Conservation (phyloP, 64 coral and sea anemone genomes). For the Orbicella faveolata region DNA sequence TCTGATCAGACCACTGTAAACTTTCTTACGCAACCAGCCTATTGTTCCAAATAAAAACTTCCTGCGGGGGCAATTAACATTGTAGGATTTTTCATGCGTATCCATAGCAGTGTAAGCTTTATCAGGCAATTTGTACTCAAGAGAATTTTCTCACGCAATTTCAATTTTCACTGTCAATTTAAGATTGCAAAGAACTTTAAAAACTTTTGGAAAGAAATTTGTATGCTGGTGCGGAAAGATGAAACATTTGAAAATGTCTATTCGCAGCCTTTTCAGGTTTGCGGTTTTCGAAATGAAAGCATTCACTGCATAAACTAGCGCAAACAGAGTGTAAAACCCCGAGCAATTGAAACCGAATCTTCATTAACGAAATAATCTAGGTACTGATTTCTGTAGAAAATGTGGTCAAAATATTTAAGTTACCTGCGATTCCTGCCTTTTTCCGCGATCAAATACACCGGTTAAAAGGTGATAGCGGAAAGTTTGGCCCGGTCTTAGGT, state of each 20-base stretch:
- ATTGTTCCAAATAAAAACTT: constrained; percentile 39
- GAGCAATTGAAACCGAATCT: not conserved
- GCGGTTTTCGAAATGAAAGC: too few relatives aligned
- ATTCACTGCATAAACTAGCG: too few relatives aligned
- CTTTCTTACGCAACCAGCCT: not conserved
- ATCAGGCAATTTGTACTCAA: not conserved
- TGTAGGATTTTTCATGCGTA: not conserved
- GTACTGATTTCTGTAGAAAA: not conserved
- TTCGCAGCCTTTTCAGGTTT: too few relatives aligned
- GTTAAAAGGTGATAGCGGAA: too few relatives aligned
- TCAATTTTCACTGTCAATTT: not conserved
- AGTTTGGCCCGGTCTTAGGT: too few relatives aligned
- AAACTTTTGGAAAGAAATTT: too few relatives aligned
- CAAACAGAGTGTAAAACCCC: not conserved
- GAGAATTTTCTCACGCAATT: not conserved
- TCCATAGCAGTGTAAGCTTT: not conserved
- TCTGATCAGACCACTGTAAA: not conserved
- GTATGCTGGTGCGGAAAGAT: too few relatives aligned
- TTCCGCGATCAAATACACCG: too few relatives aligned
- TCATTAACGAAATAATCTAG: not conserved
- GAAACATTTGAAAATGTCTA: too few relatives aligned
- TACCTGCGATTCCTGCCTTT: too few relatives aligned
- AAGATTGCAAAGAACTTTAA: too few relatives aligned
- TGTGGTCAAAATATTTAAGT: not conserved
- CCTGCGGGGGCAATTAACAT: constrained; percentile 13